A percentile compares a stretch with the other conserved stretches of the same genome.
These are phyloP conservation scores for Trichonephila clavata DNA, from an alignment of 1,140 invertebrate genomes.

Conservation along the genomic window DNA sequence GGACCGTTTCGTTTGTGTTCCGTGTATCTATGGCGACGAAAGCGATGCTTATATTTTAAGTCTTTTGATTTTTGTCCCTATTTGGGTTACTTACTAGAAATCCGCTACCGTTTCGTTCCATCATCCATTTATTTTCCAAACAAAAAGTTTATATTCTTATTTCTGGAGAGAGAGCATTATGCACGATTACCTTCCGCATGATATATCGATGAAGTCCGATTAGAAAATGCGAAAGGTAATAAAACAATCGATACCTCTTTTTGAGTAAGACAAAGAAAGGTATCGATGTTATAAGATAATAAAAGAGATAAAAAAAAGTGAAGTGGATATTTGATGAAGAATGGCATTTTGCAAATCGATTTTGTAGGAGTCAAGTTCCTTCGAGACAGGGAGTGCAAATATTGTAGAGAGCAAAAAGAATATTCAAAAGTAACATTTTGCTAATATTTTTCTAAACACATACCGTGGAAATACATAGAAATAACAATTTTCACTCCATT, in stretches of 20 bases:
- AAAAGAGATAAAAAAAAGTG: neutral
- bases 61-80: conserved; percentile 60
- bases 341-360: neutral
- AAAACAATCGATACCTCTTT: neutral
- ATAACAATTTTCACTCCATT: too few species aligned
- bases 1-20: conserved; percentile 55
- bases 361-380: neutral
- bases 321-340: neutral
- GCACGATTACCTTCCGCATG: conserved; percentile 14
- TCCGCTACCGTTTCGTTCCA: neutral
- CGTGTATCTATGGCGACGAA: conserved; percentile 58
- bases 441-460: too few species aligned
- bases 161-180: conserved; percentile 14
- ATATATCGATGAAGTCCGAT: conserved; percentile 33
- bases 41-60: conserved; percentile 69
- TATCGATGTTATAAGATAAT: neutral
- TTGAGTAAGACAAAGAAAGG: neutral
- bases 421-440: too few species aligned
- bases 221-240: conserved; percentile 15
- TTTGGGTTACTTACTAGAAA: conserved; percentile 33
- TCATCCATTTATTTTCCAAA: conserved; percentile 27
- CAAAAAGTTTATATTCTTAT: conserved; percentile 55
- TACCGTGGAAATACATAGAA: too few species aligned
- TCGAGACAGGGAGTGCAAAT: neutral
- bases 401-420: neutral